Conservation (phyloP, 2,888 invertebrate genomes). For the Tryphoninae sp. region DNA sequence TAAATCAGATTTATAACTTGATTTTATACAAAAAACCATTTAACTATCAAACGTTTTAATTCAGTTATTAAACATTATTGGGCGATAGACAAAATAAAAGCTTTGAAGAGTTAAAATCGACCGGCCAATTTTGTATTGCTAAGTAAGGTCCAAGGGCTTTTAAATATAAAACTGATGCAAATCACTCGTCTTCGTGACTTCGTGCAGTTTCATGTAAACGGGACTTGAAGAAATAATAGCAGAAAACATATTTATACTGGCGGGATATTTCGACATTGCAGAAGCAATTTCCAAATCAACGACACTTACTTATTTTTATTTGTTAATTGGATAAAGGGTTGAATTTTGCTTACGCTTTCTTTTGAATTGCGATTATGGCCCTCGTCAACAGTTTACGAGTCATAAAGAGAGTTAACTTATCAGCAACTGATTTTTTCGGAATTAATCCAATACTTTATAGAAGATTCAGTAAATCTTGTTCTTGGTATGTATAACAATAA, state of each 20-base stretch:
- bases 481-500: conserved; percentile 45
- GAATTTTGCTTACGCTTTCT: background rate
- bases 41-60: too few relatives aligned
- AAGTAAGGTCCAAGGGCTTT: too few relatives aligned
- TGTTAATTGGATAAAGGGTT: background rate
- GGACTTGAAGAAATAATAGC: background rate
- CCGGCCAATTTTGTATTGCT: too few relatives aligned
- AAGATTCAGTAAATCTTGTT: conserved; percentile 37
- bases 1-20: too few relatives aligned
- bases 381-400: conserved; percentile 30
- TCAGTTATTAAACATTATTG: too few relatives aligned
- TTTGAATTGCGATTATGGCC: conserved; percentile 36
- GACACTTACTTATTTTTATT: background rate
- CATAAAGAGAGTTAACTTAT: conserved; percentile 17
- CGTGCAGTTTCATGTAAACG: background rate
- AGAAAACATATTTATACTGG: background rate
- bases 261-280: conserved; percentile 15
- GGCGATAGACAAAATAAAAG: too few relatives aligned
- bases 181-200: background rate
- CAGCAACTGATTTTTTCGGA: background rate
- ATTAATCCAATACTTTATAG: conserved; percentile 32
- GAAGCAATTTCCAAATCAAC: background rate
- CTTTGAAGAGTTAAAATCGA: too few relatives aligned
- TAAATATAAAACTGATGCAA: background rate
- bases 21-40: too few relatives aligned